phyloP scores from a whole-genome alignment of 2,797 vertebrate species.

The Carduelis carduelis region DNA sequence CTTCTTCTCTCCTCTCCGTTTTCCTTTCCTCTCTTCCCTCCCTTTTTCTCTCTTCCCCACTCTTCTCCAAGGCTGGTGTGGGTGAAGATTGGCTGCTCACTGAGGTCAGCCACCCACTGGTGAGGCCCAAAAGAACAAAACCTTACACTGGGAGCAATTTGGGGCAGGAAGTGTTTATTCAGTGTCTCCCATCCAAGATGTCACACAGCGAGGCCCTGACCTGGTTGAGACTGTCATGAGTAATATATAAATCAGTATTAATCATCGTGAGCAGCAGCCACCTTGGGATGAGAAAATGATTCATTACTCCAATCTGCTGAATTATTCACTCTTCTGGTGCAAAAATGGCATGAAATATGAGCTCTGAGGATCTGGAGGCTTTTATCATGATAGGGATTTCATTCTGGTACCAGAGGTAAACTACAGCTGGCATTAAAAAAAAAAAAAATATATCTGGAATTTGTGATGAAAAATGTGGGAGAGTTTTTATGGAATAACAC shows the following conservation, averaged over 20 bases:
- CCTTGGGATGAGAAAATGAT: slow-evolving; percentile 66
- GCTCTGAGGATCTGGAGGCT: slow-evolving; percentile 32
- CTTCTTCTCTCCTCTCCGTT: fast-evolving
- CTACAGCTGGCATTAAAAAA: background rate
- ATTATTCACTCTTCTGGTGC: slow-evolving; percentile 69
- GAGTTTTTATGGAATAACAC: background rate
- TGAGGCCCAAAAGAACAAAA: background rate
- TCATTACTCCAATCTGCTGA: slow-evolving; percentile 68
- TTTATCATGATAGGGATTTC: slow-evolving; percentile 19
- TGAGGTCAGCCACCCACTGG: no score
- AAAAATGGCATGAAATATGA: slow-evolving; percentile 68
- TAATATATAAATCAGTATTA: slow-evolving; percentile 66
- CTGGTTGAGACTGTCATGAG: slow-evolving; percentile 38
- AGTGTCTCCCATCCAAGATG: background rate
- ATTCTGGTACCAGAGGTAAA: slow-evolving; percentile 16
- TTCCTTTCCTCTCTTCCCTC: background rate
- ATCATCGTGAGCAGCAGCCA: slow-evolving; percentile 51
- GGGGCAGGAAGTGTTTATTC: slow-evolving; percentile 17
- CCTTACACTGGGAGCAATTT: background rate
- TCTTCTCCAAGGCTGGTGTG: background rate
- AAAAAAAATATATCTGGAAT: background rate
- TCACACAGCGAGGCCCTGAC: slow-evolving; percentile 1
- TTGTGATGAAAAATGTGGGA: background rate
- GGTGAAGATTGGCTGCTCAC: background rate
- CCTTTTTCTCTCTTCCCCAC: background rate